Evolutionary conservation across 2,113 vertebrate species (phyloP).

Genomic region (Heterochromis multidens): DNA sequence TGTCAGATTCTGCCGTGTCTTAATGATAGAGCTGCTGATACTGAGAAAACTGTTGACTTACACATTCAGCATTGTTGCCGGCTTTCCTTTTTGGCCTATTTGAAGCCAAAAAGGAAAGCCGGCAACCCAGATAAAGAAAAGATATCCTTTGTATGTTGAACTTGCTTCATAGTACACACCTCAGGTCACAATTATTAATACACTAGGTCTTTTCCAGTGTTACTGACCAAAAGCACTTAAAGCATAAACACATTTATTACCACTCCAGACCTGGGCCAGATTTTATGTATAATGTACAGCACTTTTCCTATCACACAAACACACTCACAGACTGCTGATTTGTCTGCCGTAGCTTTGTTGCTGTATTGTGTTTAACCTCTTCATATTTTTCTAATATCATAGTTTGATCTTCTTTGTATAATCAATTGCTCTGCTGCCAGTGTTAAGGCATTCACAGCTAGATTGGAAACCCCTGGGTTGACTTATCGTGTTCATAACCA

Average conservation of each 20-base stretch:
- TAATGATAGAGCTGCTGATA: not conserved
- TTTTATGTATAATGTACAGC: not conserved
- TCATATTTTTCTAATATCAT: not conserved
- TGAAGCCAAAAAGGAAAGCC: not conserved
- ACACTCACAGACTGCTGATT: not conserved
- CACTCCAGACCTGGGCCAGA: fast-evolving
- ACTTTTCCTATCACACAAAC: not conserved
- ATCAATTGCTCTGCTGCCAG: not conserved
- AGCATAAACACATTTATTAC: not conserved
- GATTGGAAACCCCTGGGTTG: fast-evolving
- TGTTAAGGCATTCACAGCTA: not conserved
- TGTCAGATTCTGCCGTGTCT: fast-evolving
- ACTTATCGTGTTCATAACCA: not conserved
- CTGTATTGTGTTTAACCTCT: not conserved
- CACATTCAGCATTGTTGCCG: not conserved
- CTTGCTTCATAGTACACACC: not conserved
- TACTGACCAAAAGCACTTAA: not conserved
- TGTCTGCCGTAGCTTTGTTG: not conserved
- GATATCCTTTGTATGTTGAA: not conserved
- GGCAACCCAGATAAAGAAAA: not conserved
- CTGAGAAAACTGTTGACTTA: not conserved
- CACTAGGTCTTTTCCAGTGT: not conserved
- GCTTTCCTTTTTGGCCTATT: not conserved
- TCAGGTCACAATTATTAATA: not conserved
- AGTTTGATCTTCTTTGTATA: not conserved